A percentile compares a stretch with the other conserved stretches of the same genome.
phyloP scores from a whole-genome alignment of 1,140 invertebrate genomes.

The Papilio helenus region DNA sequence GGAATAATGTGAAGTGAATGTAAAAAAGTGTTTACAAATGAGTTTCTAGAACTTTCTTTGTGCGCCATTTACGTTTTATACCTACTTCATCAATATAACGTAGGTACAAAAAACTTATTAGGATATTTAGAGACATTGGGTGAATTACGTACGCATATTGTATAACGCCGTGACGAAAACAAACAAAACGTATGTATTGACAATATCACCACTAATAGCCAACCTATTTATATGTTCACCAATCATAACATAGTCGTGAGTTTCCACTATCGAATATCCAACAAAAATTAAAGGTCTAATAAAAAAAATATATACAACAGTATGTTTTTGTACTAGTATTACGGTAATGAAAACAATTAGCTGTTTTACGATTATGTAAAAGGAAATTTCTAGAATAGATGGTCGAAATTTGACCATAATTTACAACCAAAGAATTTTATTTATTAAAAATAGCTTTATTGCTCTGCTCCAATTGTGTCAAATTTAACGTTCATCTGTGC shows the following conservation, averaged over 20 bases:
- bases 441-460: too few species aligned
- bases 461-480: too few species aligned
- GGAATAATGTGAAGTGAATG: background rate
- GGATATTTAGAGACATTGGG: background rate
- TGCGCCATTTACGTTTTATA: background rate
- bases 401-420: too few species aligned
- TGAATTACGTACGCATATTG: background rate
- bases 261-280: background rate
- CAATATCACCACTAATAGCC: background rate
- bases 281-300: too few species aligned
- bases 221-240: background rate
- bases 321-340: too few species aligned
- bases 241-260: background rate
- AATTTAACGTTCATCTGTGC: too few species aligned
- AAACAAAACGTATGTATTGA: background rate
- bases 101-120: background rate
- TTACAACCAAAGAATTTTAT: too few species aligned
- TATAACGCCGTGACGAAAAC: background rate
- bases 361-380: too few species aligned
- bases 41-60: background rate
- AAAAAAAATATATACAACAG: too few species aligned
- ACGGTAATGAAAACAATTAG: too few species aligned
- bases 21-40: background rate
- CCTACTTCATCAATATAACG: background rate
- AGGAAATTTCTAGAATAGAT: too few species aligned